Evolutionary conservation across 2,113 vertebrate genomes (phyloP).

Genomic region (Rhinolophus ferrumequinum): DNA sequence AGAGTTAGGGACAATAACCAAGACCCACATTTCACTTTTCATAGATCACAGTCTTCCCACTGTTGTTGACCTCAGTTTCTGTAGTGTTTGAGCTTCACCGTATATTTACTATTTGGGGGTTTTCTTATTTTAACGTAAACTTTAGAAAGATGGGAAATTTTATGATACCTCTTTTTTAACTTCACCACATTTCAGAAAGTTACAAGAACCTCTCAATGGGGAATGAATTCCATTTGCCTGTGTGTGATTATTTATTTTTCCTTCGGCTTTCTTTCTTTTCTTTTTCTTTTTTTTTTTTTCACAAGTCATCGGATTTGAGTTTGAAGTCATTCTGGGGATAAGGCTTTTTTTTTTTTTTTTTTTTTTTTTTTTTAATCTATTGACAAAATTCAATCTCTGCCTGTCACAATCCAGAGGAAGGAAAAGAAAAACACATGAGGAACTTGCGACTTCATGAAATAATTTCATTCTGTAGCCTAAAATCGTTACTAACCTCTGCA

Average conservation of each 20-base stretch:
- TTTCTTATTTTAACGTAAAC: neutral
- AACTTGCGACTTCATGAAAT: conserved; percentile 79
- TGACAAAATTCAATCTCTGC: conserved; percentile 70
- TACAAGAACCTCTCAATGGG: neutral
- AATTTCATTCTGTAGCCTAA: conserved; percentile 84
- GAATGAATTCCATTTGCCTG: conserved; percentile 28
- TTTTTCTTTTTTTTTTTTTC: neutral
- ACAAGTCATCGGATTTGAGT: conserved; percentile 53
- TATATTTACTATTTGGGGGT: neutral
- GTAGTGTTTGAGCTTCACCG: neutral
- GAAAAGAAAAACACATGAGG: conserved; percentile 76
- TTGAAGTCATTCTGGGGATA: conserved; percentile 50
- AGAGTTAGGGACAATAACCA: neutral
- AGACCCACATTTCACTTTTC: neutral
- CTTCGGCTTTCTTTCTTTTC: too few relatives aligned
- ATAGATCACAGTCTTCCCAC: neutral
- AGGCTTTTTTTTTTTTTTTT: conserved; percentile 65
- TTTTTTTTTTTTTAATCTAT: conserved; percentile 61
- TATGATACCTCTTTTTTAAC: neutral
- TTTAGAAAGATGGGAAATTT: neutral
- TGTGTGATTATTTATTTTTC: neutral
- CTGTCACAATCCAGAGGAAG: conserved; percentile 76
- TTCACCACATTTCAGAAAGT: conserved; percentile 24
- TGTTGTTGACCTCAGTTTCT: neutral
- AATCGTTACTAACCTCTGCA: conserved; percentile 85